Base-by-base conservation (phyloP, 2,113 vertebrate species). In the Xyliphius kryptos region DNA sequence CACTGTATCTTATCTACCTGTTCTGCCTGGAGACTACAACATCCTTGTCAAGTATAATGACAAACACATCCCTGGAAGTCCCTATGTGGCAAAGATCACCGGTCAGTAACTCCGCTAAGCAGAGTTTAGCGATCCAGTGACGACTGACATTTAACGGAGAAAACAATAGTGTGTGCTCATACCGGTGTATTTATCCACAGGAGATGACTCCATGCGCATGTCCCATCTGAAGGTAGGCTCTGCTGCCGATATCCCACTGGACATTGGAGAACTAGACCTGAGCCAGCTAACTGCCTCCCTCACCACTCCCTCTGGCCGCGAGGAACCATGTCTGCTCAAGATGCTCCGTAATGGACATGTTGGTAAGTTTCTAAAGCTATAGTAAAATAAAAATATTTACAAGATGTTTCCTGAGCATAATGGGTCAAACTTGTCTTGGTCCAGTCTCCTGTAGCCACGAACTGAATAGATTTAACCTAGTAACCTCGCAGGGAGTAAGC, bases 21-120 rank as follows among this genome's bases (percentile, higher is more conserved):
- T 95, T 19, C 79, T 94, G 22, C 91, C 91, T 0, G 91, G 93
- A 5, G 91, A 94, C 77, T 97, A 97, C 76, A 91, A 88, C 76
- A 94, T 97, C 74, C 81, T 94, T 37, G 93, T 97, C 66, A 95
- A 91, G 67, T 95, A 95, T 81, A 95, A 95, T 0, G 91, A 95
- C 63, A 90, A 95, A 67, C 91, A 95, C 80, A 94, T 97, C 71
- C 85, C 92, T 0, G 93, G 93, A 53, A 95, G 92, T 71, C 93
- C 93, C 41, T 97, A 89, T 74, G 86, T 89, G 2, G 89, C 93
- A 26, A 86, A 89, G 61, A 92, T 97, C 67, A 95, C 93, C 41
- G 92, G 93, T n/a, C n/a, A n/a, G n/a, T n/a, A n/a, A n/a, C n/a
- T n/a, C n/a, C n/a, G n/a, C n/a, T n/a, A n/a, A n/a, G n/a, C n/a